Conservation (phyloP, 53 echinoderm and acorn worm genomes). For the Temnopleurus reevesii region DNA sequence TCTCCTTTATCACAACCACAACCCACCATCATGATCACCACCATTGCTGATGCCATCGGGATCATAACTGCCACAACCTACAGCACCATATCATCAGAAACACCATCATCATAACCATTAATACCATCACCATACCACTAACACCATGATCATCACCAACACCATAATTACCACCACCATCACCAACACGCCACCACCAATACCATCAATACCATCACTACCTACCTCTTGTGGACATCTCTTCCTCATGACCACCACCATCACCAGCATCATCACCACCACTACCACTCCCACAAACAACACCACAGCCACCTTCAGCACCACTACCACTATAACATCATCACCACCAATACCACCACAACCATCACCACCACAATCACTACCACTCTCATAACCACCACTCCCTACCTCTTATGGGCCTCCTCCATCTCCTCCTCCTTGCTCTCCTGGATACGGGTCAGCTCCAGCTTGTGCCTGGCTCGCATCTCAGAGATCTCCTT, state of each 20-base stretch:
- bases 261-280: background rate
- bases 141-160: background rate
- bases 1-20: background rate
- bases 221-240: too few species aligned
- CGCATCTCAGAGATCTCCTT: conserved; percentile 99
- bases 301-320: too few species aligned
- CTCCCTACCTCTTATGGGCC: conserved; percentile 88
- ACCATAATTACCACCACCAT: too few species aligned
- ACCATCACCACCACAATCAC: background rate
- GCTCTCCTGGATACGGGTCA: conserved; percentile 82
- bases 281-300: background rate
- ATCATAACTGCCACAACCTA: background rate
- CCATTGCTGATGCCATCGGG: background rate
- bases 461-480: conserved; percentile 93
- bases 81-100: background rate
- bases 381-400: background rate
- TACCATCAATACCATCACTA: background rate
- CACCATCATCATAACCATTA: background rate
- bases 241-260: too few species aligned
- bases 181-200: background rate
- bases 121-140: background rate
- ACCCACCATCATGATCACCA: background rate
- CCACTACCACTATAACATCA: background rate
- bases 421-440: conserved; percentile 99
- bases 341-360: background rate